Base-by-base conservation (phyloP, 1,140 invertebrate species). In the Helicoverpa zea region DNA sequence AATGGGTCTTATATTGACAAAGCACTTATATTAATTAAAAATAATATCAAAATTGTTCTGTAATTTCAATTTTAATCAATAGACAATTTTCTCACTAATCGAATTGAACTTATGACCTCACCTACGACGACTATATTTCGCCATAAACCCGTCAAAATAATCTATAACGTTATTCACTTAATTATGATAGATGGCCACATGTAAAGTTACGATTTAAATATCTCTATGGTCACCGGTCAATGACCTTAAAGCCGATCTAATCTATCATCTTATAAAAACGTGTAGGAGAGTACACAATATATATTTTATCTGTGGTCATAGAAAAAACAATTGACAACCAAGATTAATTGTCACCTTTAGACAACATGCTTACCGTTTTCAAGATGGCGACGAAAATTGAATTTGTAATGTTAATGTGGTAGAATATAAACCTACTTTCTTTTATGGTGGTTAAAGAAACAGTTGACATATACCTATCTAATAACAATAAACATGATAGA, bases 151-250 rank as follows among this genome's bases (percentile, higher is more conserved):
- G 18, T 30, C 52, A 52, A 64, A 16, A 47, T 47, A 52, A 29
- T 30, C 5, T 18, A 29, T 54, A 72, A 72, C 30, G 35, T 9
- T 72, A 72, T 52, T 23, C 68, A 30, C 4, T 54, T 72, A 72
- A 72, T 72, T 54, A 72, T 72, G 68, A 72, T 52, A 23, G 68
- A 72, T 72, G 54, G 68, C 2, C 11, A 52, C 23, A 54, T 3
- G 3, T 9, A 30, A 72, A 72, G 64, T 23, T 23, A 68, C 18
- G 16, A 18, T 49, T 68, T 18, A n/a, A 66, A 49, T 66, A 51
- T n/a, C 61, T 7, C 18, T 72, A 72, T 72, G 49, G 68, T 72
- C 68, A 51, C 29, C n/a, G 49, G 68, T 72, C 68, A 51, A 30
- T n/a, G 49, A 54, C 29, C 49, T 16, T 30, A n/a, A n/a, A 30